These are phyloP conservation scores for Pelvicachromis taeniatus DNA, from an alignment of 2,113 vertebrate genomes.

Conservation along the genomic window DNA sequence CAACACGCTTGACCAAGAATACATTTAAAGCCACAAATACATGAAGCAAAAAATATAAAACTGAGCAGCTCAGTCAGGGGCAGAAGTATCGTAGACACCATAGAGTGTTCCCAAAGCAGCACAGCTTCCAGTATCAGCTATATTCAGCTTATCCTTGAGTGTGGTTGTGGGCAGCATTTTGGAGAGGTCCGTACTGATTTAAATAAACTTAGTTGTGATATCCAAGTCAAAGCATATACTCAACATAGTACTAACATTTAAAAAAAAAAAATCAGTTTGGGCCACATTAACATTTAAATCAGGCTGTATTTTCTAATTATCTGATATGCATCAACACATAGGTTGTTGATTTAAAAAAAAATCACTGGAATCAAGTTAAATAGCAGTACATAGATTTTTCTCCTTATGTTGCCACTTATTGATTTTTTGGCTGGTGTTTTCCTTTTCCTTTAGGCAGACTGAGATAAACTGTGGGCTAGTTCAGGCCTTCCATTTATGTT, in stretches of 20 bases:
- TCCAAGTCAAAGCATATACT: background rate
- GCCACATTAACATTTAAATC: background rate
- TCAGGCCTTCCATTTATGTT: background rate
- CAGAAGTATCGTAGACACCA: background rate
- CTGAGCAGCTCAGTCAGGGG: background rate
- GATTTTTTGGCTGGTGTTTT: background rate
- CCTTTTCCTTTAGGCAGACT: background rate
- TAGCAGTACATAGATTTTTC: background rate
- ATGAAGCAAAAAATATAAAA: rapidly evolving
- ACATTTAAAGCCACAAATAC: rapidly evolving
- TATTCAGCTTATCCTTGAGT: background rate
- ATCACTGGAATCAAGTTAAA: background rate
- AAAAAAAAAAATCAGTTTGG: too few relatives aligned
- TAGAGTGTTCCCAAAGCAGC: background rate
- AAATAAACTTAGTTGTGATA: background rate
- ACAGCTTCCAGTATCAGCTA: background rate
- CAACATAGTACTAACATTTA: background rate
- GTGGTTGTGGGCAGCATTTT: background rate
- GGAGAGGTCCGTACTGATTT: background rate
- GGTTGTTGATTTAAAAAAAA: background rate
- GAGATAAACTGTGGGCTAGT: background rate
- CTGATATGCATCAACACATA: background rate
- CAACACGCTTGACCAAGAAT: background rate
- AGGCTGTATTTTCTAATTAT: background rate
- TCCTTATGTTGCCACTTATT: background rate